Evolutionary conservation across 2,888 invertebrate genomes (phyloP).

Genomic region (Agrochola macilenta): DNA sequence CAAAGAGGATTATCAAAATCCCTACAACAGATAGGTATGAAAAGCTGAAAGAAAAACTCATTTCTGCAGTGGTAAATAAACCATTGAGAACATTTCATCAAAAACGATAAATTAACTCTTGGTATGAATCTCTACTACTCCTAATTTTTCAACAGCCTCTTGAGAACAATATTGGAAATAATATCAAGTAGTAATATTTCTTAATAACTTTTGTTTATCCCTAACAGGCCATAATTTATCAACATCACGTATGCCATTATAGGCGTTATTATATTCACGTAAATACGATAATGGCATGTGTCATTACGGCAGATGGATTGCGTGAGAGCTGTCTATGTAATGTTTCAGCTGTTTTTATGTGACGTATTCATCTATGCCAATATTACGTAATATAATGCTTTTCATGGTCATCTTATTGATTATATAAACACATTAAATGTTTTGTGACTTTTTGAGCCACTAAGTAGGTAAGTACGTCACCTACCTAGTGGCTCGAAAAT

Average conservation of each 20-base stretch:
- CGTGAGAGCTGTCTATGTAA: slow-evolving; percentile 39
- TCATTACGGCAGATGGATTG: slow-evolving; percentile 56
- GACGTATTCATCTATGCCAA: slow-evolving; percentile 3
- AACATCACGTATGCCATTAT: slow-evolving; percentile 54
- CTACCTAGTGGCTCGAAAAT: background rate
- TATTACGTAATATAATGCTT: slow-evolving; percentile 7
- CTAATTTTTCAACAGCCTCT: background rate
- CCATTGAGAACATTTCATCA: background rate
- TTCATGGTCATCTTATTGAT: slow-evolving; percentile 7
- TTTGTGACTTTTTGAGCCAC: too few species aligned
- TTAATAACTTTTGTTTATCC: slow-evolving; percentile 15
- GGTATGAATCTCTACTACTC: background rate
- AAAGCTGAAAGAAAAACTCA: background rate
- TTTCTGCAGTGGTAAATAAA: background rate
- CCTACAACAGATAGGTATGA: background rate
- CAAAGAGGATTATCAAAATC: background rate
- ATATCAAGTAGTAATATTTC: slow-evolving; percentile 1
- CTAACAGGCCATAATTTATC: slow-evolving; percentile 51
- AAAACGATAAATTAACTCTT: background rate
- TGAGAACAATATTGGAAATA: background rate
- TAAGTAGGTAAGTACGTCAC: too few species aligned
- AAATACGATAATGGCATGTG: slow-evolving; percentile 62
- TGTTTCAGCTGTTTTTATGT: slow-evolving; percentile 28
- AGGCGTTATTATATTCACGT: slow-evolving; percentile 55
- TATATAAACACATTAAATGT: background rate